Evolutionary conservation across 2,888 invertebrate species (phyloP).

Genomic region (Nephrocerus scutellatus): DNA sequence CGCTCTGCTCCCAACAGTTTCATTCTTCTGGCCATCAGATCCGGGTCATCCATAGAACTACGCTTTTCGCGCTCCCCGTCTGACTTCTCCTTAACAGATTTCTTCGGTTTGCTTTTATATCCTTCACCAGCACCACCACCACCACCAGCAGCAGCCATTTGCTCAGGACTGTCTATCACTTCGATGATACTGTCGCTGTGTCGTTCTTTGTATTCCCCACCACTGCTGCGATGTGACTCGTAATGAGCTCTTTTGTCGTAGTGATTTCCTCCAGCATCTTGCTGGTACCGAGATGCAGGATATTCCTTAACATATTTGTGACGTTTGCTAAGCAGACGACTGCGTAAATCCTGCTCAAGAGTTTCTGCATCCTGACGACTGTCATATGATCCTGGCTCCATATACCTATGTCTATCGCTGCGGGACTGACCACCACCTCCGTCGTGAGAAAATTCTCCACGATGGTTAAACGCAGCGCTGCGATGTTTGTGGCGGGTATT

Average conservation of each 20-base stretch:
- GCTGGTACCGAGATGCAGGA: constrained; percentile 16
- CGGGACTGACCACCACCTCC: constrained; percentile 8
- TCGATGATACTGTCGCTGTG: constrained; percentile 43
- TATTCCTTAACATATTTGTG: constrained; percentile 58
- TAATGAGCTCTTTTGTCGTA: too few relatives aligned
- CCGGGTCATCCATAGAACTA: constrained; percentile 44
- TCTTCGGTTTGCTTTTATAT: constrained; percentile 2
- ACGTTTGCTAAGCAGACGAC: constrained; percentile 62
- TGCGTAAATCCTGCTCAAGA: constrained; percentile 68
- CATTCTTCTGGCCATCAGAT: constrained; percentile 56
- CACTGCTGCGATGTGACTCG: neutral
- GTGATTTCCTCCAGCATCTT: constrained; percentile 29
- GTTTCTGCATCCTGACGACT: constrained; percentile 50
- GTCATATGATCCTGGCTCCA: constrained; percentile 20
- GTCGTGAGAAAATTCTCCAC: too few relatives aligned
- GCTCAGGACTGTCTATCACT: constrained; percentile 48
- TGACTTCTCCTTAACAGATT: too few relatives aligned
- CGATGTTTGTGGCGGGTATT: constrained; percentile 15
- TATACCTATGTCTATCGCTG: constrained; percentile 17
- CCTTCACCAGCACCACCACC: neutral
- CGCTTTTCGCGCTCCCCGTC: constrained; percentile 26
- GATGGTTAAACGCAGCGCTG: constrained; percentile 15
- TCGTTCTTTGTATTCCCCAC: neutral
- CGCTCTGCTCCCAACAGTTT: constrained; percentile 67
- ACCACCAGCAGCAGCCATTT: too few relatives aligned